These are phyloP conservation scores for Athalia circularis DNA, from an alignment of 2,888 invertebrate species.

Conservation along the genomic window DNA sequence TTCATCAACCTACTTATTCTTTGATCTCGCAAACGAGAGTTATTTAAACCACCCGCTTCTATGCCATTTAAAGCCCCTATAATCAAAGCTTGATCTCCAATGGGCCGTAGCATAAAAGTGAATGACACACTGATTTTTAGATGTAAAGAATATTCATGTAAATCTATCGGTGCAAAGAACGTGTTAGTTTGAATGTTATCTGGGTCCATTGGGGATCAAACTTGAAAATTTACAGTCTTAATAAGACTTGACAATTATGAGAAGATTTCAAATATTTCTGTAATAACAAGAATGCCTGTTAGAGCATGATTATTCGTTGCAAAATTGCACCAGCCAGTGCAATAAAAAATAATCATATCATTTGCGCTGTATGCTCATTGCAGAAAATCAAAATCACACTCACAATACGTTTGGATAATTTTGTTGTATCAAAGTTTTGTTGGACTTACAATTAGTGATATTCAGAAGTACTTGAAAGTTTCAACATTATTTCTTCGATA, in stretches of 20 bases:
- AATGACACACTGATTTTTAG: too few species aligned
- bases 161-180: too few species aligned
- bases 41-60: conserved; percentile 29
- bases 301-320: conserved; percentile 1
- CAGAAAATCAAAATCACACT: neutral
- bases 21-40: conserved; percentile 20
- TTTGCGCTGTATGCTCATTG: neutral
- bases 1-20: neutral
- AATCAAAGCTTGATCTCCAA: neutral
- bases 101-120: too few species aligned
- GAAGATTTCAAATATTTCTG: neutral
- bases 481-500: conserved; percentile 24
- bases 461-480: conserved; percentile 6
- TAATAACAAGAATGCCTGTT: neutral
- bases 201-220: too few species aligned
- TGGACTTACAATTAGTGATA: neutral
- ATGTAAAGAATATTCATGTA: too few species aligned
- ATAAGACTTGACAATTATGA: neutral
- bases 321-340: neutral
- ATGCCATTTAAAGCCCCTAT: too few species aligned
- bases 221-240: conserved; percentile 22
- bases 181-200: too few species aligned
- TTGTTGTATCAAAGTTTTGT: neutral
- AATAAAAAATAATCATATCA: neutral
- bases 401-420: neutral